Conservation (phyloP, 2,888 invertebrate genomes). For the Trachelus tabidus region DNA sequence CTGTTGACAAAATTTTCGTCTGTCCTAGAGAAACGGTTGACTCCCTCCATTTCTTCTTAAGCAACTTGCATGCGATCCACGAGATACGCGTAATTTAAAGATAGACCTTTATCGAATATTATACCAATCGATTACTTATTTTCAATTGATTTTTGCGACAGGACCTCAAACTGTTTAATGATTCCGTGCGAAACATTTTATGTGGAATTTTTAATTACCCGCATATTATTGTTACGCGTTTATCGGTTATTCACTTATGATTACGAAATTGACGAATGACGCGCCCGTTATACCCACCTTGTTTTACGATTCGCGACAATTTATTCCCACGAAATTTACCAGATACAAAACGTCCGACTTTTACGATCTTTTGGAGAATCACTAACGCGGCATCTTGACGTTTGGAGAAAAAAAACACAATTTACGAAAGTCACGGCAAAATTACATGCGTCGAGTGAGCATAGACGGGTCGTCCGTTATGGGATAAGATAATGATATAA, state of each 20-base stretch:
- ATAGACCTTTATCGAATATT: neutral
- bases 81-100: neutral
- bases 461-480: neutral
- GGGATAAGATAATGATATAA: neutral
- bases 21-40: neutral
- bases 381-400: constrained; percentile 28
- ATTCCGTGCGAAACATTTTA: constrained; percentile 23
- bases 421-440: neutral
- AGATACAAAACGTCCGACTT: neutral
- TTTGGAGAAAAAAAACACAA: constrained; percentile 17
- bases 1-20: neutral
- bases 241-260: neutral
- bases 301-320: neutral
- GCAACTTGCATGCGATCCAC: neutral
- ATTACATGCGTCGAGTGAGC: neutral
- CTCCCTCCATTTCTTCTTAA: neutral
- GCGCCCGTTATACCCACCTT: neutral
- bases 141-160: constrained; percentile 8
- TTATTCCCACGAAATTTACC: neutral
- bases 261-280: neutral
- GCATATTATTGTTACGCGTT: constrained; percentile 15
- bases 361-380: constrained; percentile 20
- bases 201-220: constrained; percentile 27
- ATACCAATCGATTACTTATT: constrained; percentile 4
- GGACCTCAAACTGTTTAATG: neutral